Evolutionary conservation across 2,113 vertebrate species (phyloP).

Genomic region (Campylorhamphus procurvoides): DNA sequence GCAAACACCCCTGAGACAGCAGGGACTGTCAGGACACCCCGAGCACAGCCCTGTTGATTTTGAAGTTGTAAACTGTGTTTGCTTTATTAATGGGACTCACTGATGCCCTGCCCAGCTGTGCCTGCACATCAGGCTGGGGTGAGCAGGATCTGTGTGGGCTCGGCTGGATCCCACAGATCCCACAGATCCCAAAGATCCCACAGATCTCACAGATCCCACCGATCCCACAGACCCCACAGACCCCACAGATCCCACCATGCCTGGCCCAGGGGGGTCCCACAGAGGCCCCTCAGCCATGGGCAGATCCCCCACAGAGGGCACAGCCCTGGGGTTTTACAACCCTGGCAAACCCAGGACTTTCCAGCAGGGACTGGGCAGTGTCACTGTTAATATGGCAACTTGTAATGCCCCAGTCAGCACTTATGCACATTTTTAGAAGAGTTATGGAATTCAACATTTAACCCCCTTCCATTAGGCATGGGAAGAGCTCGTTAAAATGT

Average conservation of each 20-base stretch:
- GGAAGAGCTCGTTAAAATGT: neutral
- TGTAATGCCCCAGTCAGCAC: neutral
- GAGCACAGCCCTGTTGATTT: neutral
- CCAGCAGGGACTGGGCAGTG: neutral
- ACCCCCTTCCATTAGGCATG: neutral
- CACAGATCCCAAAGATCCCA: neutral
- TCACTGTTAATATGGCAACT: neutral
- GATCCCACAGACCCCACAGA: no score
- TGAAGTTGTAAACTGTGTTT: neutral
- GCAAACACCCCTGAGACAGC: neutral
- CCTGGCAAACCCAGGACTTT: neutral
- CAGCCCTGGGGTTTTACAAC: neutral
- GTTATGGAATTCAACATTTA: neutral
- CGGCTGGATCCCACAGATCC: no score
- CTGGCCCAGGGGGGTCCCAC: neutral
- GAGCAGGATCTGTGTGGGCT: accelerated
- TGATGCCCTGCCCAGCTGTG: neutral
- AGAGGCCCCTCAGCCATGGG: neutral
- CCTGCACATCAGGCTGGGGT: neutral
- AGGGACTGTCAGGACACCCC: neutral
- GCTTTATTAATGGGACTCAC: neutral
- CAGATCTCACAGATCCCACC: neutral
- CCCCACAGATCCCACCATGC: neutral
- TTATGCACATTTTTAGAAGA: neutral
- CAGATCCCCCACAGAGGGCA: neutral